Conservation (phyloP, 2,113 vertebrate genomes). For the Podilymbus podiceps region DNA sequence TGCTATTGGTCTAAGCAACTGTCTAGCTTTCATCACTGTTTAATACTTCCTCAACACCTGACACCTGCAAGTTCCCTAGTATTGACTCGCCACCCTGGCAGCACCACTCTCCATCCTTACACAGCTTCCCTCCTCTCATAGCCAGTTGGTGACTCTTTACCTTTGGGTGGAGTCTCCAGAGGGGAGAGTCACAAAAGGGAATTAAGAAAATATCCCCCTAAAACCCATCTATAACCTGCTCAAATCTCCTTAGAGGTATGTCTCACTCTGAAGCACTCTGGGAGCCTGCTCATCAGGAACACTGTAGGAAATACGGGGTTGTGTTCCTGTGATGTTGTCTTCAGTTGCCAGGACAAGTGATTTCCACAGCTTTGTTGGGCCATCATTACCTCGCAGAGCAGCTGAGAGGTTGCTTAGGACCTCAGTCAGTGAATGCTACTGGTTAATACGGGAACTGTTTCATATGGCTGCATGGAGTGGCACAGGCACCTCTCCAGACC, state of each 20-base stretch:
- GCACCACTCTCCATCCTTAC: background rate
- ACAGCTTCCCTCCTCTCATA: background rate
- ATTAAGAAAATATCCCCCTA: background rate
- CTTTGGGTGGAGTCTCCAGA: background rate
- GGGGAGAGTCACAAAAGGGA: background rate
- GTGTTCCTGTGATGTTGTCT: background rate
- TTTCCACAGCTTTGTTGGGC: background rate
- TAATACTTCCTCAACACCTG: background rate
- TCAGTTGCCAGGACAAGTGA: background rate
- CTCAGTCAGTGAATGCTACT: background rate
- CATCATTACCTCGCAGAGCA: background rate
- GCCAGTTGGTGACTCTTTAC: background rate
- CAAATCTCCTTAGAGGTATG: background rate
- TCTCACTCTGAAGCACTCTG: background rate
- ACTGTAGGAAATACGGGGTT: background rate
- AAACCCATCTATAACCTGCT: background rate
- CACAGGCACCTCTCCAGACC: background rate
- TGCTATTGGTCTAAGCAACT: background rate
- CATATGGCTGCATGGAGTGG: background rate
- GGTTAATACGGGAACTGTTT: background rate
- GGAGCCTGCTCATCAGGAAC: background rate
- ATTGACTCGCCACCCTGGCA: background rate
- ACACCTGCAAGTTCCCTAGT: background rate
- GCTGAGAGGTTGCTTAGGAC: background rate
- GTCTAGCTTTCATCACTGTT: background rate